Base-by-base conservation (phyloP, 1,140 invertebrate species). In the Arctopsyche grandis region DNA sequence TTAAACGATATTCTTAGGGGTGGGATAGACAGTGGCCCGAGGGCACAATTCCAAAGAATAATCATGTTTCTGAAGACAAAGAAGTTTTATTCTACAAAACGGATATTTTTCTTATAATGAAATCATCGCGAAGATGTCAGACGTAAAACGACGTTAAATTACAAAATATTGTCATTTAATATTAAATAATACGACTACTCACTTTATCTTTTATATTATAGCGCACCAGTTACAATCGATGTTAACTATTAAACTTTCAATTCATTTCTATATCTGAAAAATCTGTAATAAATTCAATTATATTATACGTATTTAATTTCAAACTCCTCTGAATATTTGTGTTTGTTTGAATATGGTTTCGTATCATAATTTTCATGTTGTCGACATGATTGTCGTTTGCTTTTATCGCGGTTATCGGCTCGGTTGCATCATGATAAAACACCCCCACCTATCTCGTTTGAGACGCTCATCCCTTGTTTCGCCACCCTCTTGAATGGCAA, bases 41-140 rank as follows among this genome's bases (percentile, higher is more conserved):
- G 77, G 77, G 77, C 56, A 60, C 77, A 79, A 79, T 79, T 79
- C 60, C 77, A 79, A 79, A 74, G 77, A 79, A 79, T 79, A 79
- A 79, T 79, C 77, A 73, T 63, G 52, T 79, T 79, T 10, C 77
- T 60, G 43, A 73, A 79, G 69, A 79, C 77, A 79, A 79, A 79
- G 77, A 21, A 74, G 29, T 73, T n/a, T 74, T 79, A 71, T 79
- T 73, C 29, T 58, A 24, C 38, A 77, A 66, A 69, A 48, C 24
- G 43, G 60, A 29, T 69, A 77, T 48, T 77, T 75, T 75, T 75
- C 58, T 9, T 5, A n/a, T 70, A 43, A 38, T 60, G 21, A 16
- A 60, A 60, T 19, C 58, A 52, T 38, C 29, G 3, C 29, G 7
- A 38, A 38, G 1, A 38, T 38, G 29, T 38, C 29, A 38, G 29